Percentiles rank a stretch among this genome's conserved stretches.
Evolutionary conservation across 2,797 vertebrate species (phyloP).

Genomic region (Amphiprion clarkii): DNA sequence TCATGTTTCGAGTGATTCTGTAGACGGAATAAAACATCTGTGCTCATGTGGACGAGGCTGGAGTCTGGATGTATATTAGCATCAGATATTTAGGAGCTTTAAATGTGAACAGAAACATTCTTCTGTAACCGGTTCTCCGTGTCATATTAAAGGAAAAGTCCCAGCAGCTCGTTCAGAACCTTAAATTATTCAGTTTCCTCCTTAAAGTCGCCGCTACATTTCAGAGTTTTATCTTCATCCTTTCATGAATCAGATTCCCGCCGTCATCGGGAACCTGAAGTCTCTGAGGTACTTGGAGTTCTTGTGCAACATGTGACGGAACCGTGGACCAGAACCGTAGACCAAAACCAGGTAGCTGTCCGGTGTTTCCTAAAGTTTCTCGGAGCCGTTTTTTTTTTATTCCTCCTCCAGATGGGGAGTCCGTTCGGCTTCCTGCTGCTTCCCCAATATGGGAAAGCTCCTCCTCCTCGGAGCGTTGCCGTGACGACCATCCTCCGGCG

Average conservation of each 20-base stretch:
- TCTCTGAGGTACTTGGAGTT: slow-evolving; percentile 9
- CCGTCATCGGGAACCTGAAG: too few species aligned
- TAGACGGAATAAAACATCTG: too few species aligned
- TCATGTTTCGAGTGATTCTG: too few species aligned
- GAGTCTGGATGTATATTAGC: background rate
- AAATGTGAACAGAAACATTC: background rate
- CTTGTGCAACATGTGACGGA: slow-evolving; percentile 62
- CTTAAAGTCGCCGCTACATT: too few species aligned
- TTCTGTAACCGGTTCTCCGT: background rate
- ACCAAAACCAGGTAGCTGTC: too few species aligned
- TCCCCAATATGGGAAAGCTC: slow-evolving; percentile 83
- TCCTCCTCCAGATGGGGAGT: slow-evolving; percentile 15
- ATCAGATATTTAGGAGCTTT: background rate
- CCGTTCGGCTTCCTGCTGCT: slow-evolving; percentile 38
- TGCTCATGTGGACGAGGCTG: background rate
- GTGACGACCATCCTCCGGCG: slow-evolving; percentile 9
- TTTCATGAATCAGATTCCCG: too few species aligned
- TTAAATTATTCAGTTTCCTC: too few species aligned
- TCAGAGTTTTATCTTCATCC: too few species aligned
- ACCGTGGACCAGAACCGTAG: background rate
- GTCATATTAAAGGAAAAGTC: too few species aligned
- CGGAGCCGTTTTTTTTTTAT: background rate
- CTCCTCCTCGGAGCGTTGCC: slow-evolving; percentile 35
- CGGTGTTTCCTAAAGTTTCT: slow-evolving; percentile 46
- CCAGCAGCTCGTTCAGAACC: too few species aligned